Evolutionary conservation across 2,113 vertebrate species (phyloP).

Genomic region (Syrmaticus mikado): DNA sequence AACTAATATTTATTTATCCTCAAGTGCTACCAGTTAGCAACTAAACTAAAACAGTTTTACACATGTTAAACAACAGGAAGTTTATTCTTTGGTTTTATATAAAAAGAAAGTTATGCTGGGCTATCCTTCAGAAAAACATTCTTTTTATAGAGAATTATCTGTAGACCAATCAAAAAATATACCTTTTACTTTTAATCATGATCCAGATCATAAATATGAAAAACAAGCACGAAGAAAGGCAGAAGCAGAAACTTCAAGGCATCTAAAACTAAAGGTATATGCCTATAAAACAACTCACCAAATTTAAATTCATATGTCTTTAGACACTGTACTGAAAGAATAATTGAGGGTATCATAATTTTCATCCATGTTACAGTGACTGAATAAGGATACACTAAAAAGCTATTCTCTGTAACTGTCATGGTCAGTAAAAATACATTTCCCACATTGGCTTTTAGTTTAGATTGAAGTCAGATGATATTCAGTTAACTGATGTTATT

Average conservation of each 20-base stretch:
- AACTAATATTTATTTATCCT: conserved; percentile 29
- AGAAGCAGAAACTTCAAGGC: not conserved
- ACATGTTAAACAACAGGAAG: conserved; percentile 11
- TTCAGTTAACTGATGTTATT: not conserved
- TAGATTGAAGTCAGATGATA: not conserved
- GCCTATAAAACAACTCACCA: not conserved
- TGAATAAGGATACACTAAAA: not conserved
- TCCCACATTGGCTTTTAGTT: not conserved
- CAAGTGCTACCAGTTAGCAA: conserved; percentile 26
- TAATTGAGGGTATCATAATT: not conserved
- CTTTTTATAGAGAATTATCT: not conserved
- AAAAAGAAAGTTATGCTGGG: not conserved
- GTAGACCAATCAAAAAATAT: not conserved
- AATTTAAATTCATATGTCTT: not conserved
- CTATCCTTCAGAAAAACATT: not conserved
- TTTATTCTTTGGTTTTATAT: conserved; percentile 6
- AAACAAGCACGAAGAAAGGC: not conserved
- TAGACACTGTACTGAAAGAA: not conserved
- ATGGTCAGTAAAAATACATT: not conserved
- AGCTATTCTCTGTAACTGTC: not conserved
- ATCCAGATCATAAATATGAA: not conserved
- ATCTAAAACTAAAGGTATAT: not conserved
- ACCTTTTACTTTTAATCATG: not conserved
- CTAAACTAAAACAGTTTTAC: not conserved
- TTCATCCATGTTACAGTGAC: not conserved